Base-by-base conservation (phyloP, 1,140 invertebrate species). In the Heliconius hewitsoni region DNA sequence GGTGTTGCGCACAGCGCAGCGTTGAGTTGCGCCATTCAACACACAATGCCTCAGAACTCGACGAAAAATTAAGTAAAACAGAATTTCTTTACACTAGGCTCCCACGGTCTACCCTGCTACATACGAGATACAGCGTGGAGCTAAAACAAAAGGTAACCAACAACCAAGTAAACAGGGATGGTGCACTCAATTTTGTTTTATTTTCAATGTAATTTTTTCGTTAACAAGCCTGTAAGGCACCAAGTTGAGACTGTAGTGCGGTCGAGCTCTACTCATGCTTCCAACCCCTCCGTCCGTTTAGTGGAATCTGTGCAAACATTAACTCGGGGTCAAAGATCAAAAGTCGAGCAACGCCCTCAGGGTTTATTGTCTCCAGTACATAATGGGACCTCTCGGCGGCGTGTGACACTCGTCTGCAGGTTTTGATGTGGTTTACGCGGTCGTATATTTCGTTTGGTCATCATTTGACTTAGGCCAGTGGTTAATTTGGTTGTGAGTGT, bases 331-430 rank as follows among this genome's bases (percentile, higher is more conserved):
- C 83, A 85, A 57, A 80, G 71, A 73, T 71, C 82, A 77, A 70
- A 80, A 83, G 83, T 81, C 81, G 82, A 82, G 85, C 85, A 81
- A 79, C 78, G 80, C 79, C 86, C 84, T 72, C n/a, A 80, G 84
- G 83, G 75, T 80, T 84, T 85, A 87, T 90, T 89, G 87, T 90
- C 85, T 85, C 83, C 80, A 88, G 85, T 77, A 84, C 84, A 83
- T 89, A 90, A 90, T 89, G 84, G 89, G 83, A 83, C 78, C 84
- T 78, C 86, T 83, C 76, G 71, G 78, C 80, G 84, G 83, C 84
- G 82, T 82, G 74, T 81, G 82, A 82, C 79, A 84, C 84, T 84
- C 82, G 73, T 73, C 71, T 57, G 70, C 73, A 57, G 60, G 23
- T 30, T 11, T 3, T 23, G 8, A 11, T 66, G 60, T 66, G 27